These are phyloP conservation scores for Spicauda simplicius DNA, from an alignment of 2,888 invertebrate genomes.

Conservation along the genomic window DNA sequence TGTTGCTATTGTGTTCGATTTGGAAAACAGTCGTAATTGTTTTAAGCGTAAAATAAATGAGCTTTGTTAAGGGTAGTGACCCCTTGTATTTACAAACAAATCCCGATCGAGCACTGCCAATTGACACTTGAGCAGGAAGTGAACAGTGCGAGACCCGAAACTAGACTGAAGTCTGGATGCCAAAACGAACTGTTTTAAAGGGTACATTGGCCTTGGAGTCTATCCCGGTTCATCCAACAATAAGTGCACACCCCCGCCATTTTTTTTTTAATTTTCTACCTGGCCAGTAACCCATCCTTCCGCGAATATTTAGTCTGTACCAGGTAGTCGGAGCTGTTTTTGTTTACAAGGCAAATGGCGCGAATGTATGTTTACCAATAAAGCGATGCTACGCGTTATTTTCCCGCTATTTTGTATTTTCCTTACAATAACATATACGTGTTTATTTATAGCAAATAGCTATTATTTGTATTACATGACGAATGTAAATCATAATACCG, in stretches of 20 bases:
- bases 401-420: slow-evolving; percentile 61
- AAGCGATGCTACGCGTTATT: slow-evolving; percentile 56
- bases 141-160: slow-evolving; percentile 71
- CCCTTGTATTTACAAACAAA: slow-evolving; percentile 73
- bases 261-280: slow-evolving; percentile 54
- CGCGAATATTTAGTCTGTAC: slow-evolving; percentile 51
- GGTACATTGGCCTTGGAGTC: slow-evolving; percentile 73
- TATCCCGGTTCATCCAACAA: slow-evolving; percentile 69
- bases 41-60: slow-evolving; percentile 16
- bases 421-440: slow-evolving; percentile 13
- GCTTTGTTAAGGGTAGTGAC: slow-evolving; percentile 58
- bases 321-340: slow-evolving; percentile 70
- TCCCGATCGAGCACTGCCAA: slow-evolving; percentile 48
- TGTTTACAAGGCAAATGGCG: slow-evolving; percentile 77
- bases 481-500: not conserved
- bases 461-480: not conserved
- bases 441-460: slow-evolving; percentile 3
- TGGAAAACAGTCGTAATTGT: slow-evolving; percentile 15
- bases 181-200: slow-evolving; percentile 75
- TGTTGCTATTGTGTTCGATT: not conserved
- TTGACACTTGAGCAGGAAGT: slow-evolving; percentile 57
- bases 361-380: slow-evolving; percentile 78
- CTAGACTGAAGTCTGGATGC: slow-evolving; percentile 79
- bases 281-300: slow-evolving; percentile 46
- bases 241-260: slow-evolving; percentile 56